A percentile compares a stretch with the other conserved stretches of the same genome.
phyloP scores from a whole-genome alignment of 2,888 invertebrate genomes.

The Megamerina dolium region DNA sequence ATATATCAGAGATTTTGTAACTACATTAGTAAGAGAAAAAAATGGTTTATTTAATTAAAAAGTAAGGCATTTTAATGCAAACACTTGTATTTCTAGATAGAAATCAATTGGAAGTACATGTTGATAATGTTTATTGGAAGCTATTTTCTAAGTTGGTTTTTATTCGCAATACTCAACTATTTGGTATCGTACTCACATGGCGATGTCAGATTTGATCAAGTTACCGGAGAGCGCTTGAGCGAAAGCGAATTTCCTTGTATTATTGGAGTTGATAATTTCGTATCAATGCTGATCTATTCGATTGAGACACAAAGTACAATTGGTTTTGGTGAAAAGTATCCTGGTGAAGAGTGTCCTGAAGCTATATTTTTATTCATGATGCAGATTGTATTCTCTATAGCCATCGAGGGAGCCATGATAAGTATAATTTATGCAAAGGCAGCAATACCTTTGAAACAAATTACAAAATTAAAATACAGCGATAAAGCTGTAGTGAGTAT shows the following conservation, averaged over 20 bases:
- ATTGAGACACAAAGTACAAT: constrained; percentile 83
- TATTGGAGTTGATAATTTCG: constrained; percentile 57
- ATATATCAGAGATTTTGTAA: constrained; percentile 77
- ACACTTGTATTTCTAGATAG: constrained; percentile 50
- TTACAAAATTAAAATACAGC: constrained; percentile 75
- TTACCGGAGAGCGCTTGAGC: constrained; percentile 43
- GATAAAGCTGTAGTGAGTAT: constrained; percentile 60
- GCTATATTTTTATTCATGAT: constrained; percentile 75
- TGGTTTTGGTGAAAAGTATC: constrained; percentile 76
- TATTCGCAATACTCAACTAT: constrained; percentile 76
- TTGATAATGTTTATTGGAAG: constrained; percentile 77
- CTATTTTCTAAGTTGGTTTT: constrained; percentile 75
- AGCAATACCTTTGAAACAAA: constrained; percentile 68
- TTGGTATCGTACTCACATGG: constrained; percentile 69
- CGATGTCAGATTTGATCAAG: constrained; percentile 62
- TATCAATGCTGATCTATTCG: constrained; percentile 71
- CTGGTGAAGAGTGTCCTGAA: constrained; percentile 79
- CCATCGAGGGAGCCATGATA: constrained; percentile 55
- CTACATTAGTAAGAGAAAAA: constrained; percentile 81
- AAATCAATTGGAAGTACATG: constrained; percentile 85
- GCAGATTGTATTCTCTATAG: constrained; percentile 66
- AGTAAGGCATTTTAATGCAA: too few species aligned
- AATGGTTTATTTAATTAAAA: too few species aligned
- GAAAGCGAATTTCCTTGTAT: constrained; percentile 54
- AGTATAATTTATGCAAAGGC: constrained; percentile 72